Percentiles rank a stretch among this genome's conserved stretches.
phyloP scores from a whole-genome alignment of 2,797 vertebrate species.

The Taeniopygia guttata region DNA sequence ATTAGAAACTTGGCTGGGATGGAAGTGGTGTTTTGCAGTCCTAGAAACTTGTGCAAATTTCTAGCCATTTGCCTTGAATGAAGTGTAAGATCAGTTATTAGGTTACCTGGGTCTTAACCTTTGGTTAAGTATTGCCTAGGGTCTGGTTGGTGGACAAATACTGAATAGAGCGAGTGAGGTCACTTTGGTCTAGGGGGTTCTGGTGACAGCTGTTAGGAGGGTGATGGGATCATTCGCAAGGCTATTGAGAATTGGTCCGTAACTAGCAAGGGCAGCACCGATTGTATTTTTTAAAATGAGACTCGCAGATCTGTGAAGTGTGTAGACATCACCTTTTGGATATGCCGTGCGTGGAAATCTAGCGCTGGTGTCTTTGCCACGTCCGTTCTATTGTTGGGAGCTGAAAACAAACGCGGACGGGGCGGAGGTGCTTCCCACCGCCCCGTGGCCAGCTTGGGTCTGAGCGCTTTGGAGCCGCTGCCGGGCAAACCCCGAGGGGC shows the following conservation, averaged over 20 bases:
- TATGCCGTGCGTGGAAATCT: rapidly evolving
- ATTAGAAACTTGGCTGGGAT: not conserved
- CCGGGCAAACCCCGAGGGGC: not conserved
- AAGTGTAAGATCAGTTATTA: not conserved
- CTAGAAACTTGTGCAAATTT: not conserved
- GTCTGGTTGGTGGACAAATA: not conserved
- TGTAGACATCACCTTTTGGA: not conserved
- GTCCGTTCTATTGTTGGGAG: not conserved
- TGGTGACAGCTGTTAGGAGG: not conserved
- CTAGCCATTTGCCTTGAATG: not conserved
- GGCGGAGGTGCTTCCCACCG: rapidly evolving
- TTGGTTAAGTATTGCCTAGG: rapidly evolving
- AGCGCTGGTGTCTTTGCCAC: not conserved
- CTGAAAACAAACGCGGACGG: not conserved
- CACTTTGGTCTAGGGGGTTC: not conserved
- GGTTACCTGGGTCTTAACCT: not conserved
- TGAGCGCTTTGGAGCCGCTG: not conserved
- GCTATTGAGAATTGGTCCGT: rapidly evolving
- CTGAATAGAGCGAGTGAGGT: rapidly evolving
- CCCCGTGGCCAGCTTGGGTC: not conserved
- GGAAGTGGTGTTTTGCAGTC: not conserved
- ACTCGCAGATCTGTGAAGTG: too few relatives aligned
- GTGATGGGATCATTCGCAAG: rapidly evolving
- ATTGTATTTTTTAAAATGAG: not conserved
- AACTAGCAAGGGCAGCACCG: too few relatives aligned